These are phyloP conservation scores for Argya squamiceps DNA, from an alignment of 2,797 vertebrate genomes.

Conservation along the genomic window DNA sequence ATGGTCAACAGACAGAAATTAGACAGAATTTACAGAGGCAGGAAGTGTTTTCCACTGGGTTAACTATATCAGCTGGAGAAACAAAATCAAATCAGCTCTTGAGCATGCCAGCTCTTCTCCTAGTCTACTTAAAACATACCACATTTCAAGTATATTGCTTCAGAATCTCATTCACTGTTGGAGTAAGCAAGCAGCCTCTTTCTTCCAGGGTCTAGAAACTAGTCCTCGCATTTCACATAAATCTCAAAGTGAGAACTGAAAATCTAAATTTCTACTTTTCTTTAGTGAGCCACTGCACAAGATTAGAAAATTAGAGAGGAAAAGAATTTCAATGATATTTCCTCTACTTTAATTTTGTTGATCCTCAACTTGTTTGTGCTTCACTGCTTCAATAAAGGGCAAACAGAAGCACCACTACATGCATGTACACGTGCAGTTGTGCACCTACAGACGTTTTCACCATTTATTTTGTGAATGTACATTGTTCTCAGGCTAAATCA, in stretches of 20 bases:
- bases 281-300: not conserved
- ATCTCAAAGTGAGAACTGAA: not conserved
- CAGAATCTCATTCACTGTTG: not conserved
- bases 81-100: not conserved
- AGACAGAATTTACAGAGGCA: not conserved
- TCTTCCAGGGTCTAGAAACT: not conserved
- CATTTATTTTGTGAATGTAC: not conserved
- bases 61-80: not conserved
- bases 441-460: not conserved
- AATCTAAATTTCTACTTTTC: not conserved
- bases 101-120: not conserved
- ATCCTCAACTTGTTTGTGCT: not conserved
- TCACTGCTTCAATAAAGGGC: not conserved
- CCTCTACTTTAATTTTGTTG: not conserved
- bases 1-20: not conserved
- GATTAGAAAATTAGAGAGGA: not conserved
- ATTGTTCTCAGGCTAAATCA: not conserved
- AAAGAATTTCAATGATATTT: not conserved
- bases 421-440: fast-evolving
- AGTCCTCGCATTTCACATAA: not conserved
- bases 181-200: not conserved
- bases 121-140: not conserved
- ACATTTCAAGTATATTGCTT: not conserved
- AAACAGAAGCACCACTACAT: not conserved
- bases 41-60: not conserved